A percentile compares a stretch with the other conserved stretches of the same genome.
These are phyloP conservation scores for Equus przewalskii DNA, from an alignment of 2,113 vertebrate species.

Conservation along the genomic window DNA sequence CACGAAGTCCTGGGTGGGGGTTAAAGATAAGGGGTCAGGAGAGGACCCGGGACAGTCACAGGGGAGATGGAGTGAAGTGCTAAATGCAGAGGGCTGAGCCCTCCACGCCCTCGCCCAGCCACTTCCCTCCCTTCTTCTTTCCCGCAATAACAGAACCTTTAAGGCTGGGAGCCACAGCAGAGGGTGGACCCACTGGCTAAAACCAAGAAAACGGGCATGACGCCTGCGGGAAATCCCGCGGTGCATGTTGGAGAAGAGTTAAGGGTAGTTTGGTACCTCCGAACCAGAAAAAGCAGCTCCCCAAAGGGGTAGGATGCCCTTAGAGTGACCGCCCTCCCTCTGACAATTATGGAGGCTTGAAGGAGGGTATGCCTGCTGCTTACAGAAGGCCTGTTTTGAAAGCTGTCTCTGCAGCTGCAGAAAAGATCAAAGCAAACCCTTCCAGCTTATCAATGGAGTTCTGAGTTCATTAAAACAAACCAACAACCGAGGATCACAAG, in stretches of 20 bases:
- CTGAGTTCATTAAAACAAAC: neutral
- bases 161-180: neutral
- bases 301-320: neutral
- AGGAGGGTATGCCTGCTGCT: neutral
- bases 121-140: neutral
- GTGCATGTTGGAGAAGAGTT: accelerated
- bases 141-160: neutral
- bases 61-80: too few relatives aligned
- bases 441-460: neutral
- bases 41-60: too few relatives aligned
- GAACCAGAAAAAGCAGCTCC: neutral
- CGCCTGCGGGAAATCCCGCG: too few relatives aligned
- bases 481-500: neutral
- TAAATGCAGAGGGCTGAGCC: neutral
- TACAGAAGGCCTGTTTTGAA: neutral
- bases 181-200: neutral
- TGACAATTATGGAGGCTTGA: neutral
- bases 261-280: neutral
- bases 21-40: neutral
- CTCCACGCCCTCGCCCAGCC: neutral
- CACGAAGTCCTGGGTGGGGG: accelerated
- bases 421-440: neutral
- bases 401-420: neutral
- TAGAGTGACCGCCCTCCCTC: too few relatives aligned
- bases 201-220: neutral